Conservation (phyloP, 1,140 invertebrate genomes). For the Trypoxylus dichotomus region DNA sequence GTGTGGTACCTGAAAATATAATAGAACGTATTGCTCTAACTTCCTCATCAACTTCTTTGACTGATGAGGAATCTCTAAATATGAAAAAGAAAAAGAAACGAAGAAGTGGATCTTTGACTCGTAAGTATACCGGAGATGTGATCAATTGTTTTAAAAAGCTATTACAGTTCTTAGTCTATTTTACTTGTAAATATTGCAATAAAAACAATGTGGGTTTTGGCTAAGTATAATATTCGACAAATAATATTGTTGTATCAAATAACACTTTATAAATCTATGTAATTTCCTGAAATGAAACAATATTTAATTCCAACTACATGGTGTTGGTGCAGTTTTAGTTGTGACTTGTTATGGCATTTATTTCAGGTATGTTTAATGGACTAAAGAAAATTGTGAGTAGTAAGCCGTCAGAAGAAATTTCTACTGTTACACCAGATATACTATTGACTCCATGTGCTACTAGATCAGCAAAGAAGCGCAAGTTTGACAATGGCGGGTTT, state of each 20-base stretch:
- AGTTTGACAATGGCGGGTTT: conserved; percentile 52
- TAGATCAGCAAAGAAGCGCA: conserved; percentile 66
- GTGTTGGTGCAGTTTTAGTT: too few species aligned
- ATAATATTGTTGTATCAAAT: too few species aligned
- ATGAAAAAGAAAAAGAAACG: conserved; percentile 71
- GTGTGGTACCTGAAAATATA: conserved; percentile 65
- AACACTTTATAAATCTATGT: too few species aligned
- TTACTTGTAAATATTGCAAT: background rate
- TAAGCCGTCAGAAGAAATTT: conserved; percentile 54
- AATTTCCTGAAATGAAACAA: too few species aligned
- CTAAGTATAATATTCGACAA: too few species aligned
- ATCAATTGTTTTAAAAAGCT: background rate
- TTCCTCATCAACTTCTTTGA: conserved; percentile 54
- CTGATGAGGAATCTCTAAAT: conserved; percentile 50
- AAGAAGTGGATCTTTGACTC: conserved; percentile 79
- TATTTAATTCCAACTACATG: too few species aligned
- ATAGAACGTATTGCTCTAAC: conserved; percentile 55
- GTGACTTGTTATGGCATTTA: background rate
- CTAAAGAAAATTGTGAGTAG: conserved; percentile 73
- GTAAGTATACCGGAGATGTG: conserved; percentile 55
- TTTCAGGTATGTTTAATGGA: conserved; percentile 73
- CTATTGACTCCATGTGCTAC: conserved; percentile 55
- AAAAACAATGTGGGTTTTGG: too few species aligned
- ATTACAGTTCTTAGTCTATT: background rate
- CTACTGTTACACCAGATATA: conserved; percentile 45